phyloP scores from a whole-genome alignment of 2,113 vertebrate species.

The Brachionichthys hirsutus region DNA sequence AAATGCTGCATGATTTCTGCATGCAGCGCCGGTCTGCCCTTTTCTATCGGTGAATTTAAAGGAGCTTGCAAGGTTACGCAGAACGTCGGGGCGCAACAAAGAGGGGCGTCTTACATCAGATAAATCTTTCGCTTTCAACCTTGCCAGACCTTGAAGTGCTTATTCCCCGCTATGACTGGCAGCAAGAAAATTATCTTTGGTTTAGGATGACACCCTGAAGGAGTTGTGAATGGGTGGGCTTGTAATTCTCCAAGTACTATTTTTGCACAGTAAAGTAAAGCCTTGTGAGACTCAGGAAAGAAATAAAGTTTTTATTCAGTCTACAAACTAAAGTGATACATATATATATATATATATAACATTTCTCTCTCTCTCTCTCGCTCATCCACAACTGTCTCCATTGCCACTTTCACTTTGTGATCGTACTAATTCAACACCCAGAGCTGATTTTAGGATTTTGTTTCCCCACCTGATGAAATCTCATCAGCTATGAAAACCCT shows the following conservation, averaged over 20 bases:
- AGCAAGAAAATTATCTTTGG: slow-evolving; percentile 57
- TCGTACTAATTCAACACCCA: slow-evolving; percentile 28
- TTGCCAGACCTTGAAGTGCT: slow-evolving; percentile 57
- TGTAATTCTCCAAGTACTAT: slow-evolving; percentile 1
- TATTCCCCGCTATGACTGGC: slow-evolving; percentile 50
- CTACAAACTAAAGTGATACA: slow-evolving; percentile 10
- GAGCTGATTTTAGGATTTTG: slow-evolving; percentile 26
- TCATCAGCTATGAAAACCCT: background rate
- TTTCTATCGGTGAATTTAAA: slow-evolving; percentile 40
- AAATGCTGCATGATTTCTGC: slow-evolving; percentile 23
- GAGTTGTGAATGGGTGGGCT: slow-evolving; percentile 38
- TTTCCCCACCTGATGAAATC: slow-evolving; percentile 10
- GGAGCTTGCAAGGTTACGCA: slow-evolving; percentile 50
- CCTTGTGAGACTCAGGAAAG: slow-evolving; percentile 9
- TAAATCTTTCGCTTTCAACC: slow-evolving; percentile 53
- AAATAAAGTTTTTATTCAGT: background rate
- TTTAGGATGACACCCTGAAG: slow-evolving; percentile 41
- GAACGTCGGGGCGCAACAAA: slow-evolving; percentile 24
- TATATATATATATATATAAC: background rate
- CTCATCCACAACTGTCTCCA: slow-evolving; percentile 30
- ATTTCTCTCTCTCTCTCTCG: background rate
- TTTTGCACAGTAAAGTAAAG: slow-evolving; percentile 17
- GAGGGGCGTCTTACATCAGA: slow-evolving; percentile 28
- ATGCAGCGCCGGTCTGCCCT: slow-evolving; percentile 7
- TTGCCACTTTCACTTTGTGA: slow-evolving; percentile 29